phyloP scores from a whole-genome alignment of 2,888 invertebrate species.

The Cantharis nigra region DNA sequence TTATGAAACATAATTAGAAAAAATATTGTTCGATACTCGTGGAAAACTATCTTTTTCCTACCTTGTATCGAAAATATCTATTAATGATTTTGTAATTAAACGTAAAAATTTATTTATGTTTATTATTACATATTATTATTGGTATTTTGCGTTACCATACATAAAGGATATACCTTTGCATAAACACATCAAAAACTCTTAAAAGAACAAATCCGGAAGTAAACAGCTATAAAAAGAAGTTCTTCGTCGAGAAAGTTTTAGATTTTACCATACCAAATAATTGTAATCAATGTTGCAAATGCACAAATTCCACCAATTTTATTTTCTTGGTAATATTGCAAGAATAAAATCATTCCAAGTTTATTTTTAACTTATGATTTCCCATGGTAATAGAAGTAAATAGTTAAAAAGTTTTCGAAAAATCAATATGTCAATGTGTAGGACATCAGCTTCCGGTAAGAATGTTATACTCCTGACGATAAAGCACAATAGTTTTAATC shows the following conservation, averaged over 20 bases:
- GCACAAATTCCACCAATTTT: background rate
- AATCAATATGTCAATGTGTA: background rate
- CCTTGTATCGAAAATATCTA: no score
- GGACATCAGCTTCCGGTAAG: background rate
- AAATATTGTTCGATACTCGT: no score
- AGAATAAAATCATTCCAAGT: background rate
- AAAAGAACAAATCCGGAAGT: background rate
- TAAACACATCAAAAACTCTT: no score
- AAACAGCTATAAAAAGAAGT: background rate
- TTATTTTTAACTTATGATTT: background rate
- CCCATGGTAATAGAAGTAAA: background rate
- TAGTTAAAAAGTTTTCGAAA: background rate
- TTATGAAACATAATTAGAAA: no score
- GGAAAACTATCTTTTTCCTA: no score
- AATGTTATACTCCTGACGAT: background rate
- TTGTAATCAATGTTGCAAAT: background rate
- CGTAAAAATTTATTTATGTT: no score
- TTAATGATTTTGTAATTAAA: no score
- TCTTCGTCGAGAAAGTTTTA: background rate
- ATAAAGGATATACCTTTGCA: no score
- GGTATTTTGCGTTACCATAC: no score
- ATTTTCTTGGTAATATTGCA: background rate
- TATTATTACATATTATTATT: no score
- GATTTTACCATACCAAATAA: background rate
- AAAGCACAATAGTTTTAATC: background rate